Base-by-base conservation (phyloP, 2,113 vertebrate species). In the Alaudala cheleensis region DNA sequence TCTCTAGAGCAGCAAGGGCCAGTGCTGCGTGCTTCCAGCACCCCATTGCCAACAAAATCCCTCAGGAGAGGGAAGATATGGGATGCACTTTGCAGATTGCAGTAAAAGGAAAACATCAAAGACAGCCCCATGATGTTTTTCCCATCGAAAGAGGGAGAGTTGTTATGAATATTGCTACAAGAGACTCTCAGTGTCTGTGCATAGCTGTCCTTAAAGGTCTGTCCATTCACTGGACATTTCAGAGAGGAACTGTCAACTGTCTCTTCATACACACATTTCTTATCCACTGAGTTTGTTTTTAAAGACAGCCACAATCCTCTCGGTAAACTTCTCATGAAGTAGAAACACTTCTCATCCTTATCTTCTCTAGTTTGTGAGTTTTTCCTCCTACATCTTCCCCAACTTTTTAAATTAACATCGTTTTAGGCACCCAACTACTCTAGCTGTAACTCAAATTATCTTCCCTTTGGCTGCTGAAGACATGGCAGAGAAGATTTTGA, bases 1-100 rank as follows among this genome's bases (percentile, higher is more conserved):
- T 44, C 33, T 47, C 15, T 64, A 47, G 39, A 49, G 29, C 51
- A 70, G 26, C 0, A 0, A 56, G n/a, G 56, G 49, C 17, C 0
- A 7, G 16, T 23, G 34, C 78, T 77, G 5, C 1, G 12, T 64
- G 51, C 50, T 62, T 47, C 42, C 57, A 65, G 54, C 58, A 65
- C 13, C 51, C 14, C 11, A 5, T 31, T 56, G 26, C 1, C 2
- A 58, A 16, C 56, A 74, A 28, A 60, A 72, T 39, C 71, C 34
- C 47, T 44, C 14, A 2, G 0, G 5, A 70, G 34, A 49, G 50
- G 54, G 74, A 65, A 44, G 11, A 29, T 13, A 33, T 57, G 67
- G 37, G 33, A 22, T 17, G 23, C 9, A 20, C 65, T 90, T n/a
- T 67, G 47, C n/a, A 34, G 26, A 47, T 71, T 42, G 31, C 21